A percentile compares a stretch with the other conserved stretches of the same genome.
phyloP scores from a whole-genome alignment of 2,888 invertebrate genomes.

The Seira musarum region DNA sequence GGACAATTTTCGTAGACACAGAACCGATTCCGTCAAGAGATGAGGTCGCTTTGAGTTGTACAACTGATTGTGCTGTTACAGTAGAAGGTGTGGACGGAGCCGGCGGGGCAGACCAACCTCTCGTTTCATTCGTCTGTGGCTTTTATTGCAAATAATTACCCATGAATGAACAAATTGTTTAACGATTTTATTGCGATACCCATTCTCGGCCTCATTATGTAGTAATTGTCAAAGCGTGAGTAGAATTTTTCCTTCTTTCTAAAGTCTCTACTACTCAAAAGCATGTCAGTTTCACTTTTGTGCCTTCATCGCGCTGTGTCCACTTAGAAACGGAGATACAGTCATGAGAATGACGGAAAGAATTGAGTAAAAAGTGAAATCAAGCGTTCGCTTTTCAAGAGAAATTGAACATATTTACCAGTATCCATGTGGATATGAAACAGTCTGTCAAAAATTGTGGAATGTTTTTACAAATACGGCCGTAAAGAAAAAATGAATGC shows the following conservation, averaged over 20 bases:
- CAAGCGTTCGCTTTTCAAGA: no score
- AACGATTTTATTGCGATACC: neutral
- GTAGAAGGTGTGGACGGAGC: slow-evolving; percentile 62
- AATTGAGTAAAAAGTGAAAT: no score
- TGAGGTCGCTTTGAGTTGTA: slow-evolving; percentile 64
- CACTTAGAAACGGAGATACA: no score
- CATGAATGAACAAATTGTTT: neutral
- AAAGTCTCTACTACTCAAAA: neutral
- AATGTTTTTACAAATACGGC: no score
- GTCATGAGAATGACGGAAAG: no score
- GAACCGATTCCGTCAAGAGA: slow-evolving; percentile 67
- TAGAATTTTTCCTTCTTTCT: neutral
- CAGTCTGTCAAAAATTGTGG: no score
- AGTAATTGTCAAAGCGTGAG: neutral
- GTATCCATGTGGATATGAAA: no score
- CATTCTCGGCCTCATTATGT: neutral
- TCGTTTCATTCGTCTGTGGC: slow-evolving; percentile 33
- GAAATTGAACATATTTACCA: no score
- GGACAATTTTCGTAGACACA: slow-evolving; percentile 65
- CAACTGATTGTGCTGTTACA: slow-evolving; percentile 64
- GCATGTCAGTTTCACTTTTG: no score
- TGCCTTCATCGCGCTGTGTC: no score
- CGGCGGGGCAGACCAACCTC: slow-evolving; percentile 63
- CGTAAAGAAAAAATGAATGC: no score
- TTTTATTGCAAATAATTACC: slow-evolving; percentile 11